Percentiles rank a stretch among this genome's conserved stretches.
These are phyloP conservation scores for Tetragonula carbonaria DNA, from an alignment of 2,888 invertebrate genomes.

Conservation along the genomic window DNA sequence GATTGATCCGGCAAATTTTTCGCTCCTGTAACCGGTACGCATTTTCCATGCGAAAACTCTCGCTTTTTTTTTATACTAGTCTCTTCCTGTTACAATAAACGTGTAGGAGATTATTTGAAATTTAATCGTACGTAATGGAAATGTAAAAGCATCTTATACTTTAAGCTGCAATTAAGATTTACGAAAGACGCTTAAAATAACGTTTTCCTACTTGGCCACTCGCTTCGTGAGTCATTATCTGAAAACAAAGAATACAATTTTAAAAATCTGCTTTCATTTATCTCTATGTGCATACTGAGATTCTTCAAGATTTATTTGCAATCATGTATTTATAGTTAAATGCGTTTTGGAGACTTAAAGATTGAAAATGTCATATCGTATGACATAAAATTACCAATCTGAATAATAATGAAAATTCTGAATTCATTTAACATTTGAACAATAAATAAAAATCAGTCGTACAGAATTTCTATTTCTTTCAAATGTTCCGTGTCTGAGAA, in stretches of 20 bases:
- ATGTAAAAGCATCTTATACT: not conserved
- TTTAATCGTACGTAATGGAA: not conserved
- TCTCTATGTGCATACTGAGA: not conserved
- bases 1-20: constrained; percentile 41
- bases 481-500: not conserved
- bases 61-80: not conserved
- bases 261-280: not conserved
- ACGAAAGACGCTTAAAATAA: constrained; percentile 85
- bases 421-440: not conserved
- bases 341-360: too few species aligned
- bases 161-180: constrained; percentile 54
- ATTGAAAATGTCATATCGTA: too few species aligned
- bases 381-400: not conserved
- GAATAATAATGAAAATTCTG: not conserved
- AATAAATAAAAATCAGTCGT: not conserved
- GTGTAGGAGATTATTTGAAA: not conserved
- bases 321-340: not conserved
- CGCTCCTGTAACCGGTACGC: constrained; percentile 3
- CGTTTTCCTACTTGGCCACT: constrained; percentile 85
- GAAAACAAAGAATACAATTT: constrained; percentile 77
- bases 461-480: not conserved
- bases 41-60: constrained; percentile 3
- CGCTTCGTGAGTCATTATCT: constrained; percentile 86
- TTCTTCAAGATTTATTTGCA: not conserved
- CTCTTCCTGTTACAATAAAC: not conserved